Conservation (phyloP, 2,113 vertebrate genomes). For the Cisticola juncidis region DNA sequence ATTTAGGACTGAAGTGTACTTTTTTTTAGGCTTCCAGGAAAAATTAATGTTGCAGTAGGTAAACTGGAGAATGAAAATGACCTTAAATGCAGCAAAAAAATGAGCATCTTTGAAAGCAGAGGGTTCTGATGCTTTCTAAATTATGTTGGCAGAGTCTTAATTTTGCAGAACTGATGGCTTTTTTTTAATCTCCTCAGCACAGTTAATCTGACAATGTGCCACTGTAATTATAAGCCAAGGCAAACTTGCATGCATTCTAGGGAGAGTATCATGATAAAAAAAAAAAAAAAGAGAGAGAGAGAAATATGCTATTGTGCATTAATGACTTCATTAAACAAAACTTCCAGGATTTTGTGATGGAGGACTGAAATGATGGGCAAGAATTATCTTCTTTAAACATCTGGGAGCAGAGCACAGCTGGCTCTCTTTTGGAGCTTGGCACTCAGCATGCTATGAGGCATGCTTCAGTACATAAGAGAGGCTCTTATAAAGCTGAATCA, state of each 20-base stretch:
- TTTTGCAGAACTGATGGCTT: constrained; percentile 27
- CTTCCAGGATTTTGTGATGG: not conserved
- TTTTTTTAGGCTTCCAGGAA: not conserved
- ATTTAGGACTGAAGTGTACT: not conserved
- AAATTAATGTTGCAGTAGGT: not conserved
- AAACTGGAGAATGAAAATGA: not conserved
- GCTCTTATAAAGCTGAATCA: constrained; percentile 57
- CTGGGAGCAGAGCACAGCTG: constrained; percentile 57
- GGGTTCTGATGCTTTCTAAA: not conserved
- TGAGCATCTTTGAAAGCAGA: not conserved
- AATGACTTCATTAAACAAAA: constrained; percentile 44
- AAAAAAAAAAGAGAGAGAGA: not conserved
- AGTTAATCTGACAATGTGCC: constrained; percentile 25
- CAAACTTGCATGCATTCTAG: not conserved
- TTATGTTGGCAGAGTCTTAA: not conserved
- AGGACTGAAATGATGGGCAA: not conserved
- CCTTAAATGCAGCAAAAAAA: not conserved
- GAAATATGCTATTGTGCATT: not conserved
- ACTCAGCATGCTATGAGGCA: not conserved
- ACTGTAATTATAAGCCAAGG: constrained; percentile 23
- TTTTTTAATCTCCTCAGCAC: constrained; percentile 19
- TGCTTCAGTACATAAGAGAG: constrained; percentile 42
- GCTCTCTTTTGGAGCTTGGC: constrained; percentile 22
- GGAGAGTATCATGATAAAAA: not conserved
- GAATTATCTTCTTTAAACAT: constrained; percentile 57